A percentile compares a stretch with the other conserved stretches of the same genome.
phyloP scores from a whole-genome alignment of 2,888 invertebrate genomes.

The Chymomyza caudatula region DNA sequence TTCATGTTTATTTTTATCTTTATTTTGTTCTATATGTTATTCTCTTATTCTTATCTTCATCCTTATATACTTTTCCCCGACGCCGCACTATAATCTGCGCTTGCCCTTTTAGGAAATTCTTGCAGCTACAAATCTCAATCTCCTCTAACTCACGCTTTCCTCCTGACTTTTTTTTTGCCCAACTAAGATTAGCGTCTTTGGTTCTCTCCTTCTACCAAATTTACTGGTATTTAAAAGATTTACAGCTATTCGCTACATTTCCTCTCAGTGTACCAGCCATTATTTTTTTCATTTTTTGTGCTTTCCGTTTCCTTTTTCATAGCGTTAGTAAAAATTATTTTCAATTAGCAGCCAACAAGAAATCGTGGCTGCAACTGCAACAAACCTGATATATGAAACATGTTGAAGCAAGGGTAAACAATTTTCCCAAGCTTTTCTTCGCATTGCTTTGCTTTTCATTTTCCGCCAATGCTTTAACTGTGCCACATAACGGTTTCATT shows the following conservation, averaged over 20 bases:
- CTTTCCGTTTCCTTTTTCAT: constrained; percentile 14
- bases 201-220: too few species aligned
- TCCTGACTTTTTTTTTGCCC: too few species aligned
- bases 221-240: too few species aligned
- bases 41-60: too few species aligned
- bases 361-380: constrained; percentile 23
- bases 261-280: constrained; percentile 12
- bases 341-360: constrained; percentile 54
- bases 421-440: neutral
- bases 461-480: neutral
- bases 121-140: too few species aligned
- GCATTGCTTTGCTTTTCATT: neutral
- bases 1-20: too few species aligned
- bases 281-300: constrained; percentile 14
- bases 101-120: too few species aligned
- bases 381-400: neutral
- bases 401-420: neutral
- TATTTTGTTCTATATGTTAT: too few species aligned
- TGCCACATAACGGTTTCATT: neutral
- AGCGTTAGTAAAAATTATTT: constrained; percentile 60
- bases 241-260: neutral
- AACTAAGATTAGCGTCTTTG: too few species aligned
- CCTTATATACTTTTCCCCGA: too few species aligned
- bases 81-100: too few species aligned
- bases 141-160: too few species aligned